Conservation (phyloP, 2,113 vertebrate genomes). For the Heterocephalus glaber region DNA sequence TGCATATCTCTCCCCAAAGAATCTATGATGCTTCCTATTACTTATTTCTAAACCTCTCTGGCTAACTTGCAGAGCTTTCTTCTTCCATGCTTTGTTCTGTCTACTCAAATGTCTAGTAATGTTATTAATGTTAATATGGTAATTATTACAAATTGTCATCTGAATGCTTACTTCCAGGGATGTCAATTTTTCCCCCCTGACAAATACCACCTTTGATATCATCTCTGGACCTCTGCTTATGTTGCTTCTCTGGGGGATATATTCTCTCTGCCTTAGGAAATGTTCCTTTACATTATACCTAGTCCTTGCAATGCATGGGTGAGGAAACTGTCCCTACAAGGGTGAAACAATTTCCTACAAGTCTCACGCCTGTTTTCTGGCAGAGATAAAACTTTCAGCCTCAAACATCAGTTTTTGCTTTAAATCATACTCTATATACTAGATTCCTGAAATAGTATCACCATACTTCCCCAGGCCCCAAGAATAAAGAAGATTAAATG, state of each 20-base stretch:
- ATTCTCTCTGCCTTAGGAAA: not conserved
- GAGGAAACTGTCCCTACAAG: not conserved
- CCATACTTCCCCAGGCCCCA: not conserved
- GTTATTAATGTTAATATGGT: not conserved
- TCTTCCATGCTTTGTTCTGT: not conserved
- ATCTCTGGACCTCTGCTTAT: not conserved
- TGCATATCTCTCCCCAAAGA: not conserved
- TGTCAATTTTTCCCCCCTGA: not conserved
- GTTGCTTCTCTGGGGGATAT: not conserved
- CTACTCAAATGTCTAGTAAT: not conserved
- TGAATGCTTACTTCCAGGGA: not conserved
- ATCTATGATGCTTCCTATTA: not conserved
- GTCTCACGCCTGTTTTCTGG: not conserved
- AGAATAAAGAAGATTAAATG: not conserved
- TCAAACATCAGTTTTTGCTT: not conserved
- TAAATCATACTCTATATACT: not conserved
- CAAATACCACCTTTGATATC: not conserved
- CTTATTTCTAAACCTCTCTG: not conserved
- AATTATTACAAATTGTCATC: not conserved
- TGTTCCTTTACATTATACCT: not conserved
- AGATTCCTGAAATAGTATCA: not conserved
- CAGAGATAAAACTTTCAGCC: not conserved
- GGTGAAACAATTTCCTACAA: not conserved
- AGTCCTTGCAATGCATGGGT: not conserved
- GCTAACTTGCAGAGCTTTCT: constrained; percentile 24